phyloP scores from a whole-genome alignment of 2,797 vertebrate species.

The Sitta carolinensis region DNA sequence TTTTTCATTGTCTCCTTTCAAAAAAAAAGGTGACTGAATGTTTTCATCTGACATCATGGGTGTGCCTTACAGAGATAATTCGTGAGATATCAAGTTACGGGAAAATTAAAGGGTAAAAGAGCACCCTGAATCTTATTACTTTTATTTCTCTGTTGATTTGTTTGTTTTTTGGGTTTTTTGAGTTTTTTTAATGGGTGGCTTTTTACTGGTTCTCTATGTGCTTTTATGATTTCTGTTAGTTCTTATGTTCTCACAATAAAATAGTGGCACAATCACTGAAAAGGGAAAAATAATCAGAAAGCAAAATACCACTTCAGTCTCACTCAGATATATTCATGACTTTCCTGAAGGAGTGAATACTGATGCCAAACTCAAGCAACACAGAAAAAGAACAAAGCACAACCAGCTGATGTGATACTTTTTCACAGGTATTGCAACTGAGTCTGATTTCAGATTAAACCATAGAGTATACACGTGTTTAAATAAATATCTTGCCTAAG shows the following conservation, averaged over 20 bases:
- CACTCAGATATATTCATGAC: background rate
- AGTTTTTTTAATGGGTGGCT: background rate
- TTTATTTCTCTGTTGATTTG: constrained; percentile 7
- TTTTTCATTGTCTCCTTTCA: background rate
- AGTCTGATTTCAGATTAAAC: background rate
- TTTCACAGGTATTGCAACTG: background rate
- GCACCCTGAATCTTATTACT: background rate
- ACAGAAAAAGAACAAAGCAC: background rate
- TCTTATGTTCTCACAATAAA: background rate
- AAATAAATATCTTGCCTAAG: background rate
- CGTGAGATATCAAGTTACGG: background rate
- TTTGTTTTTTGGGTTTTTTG: background rate
- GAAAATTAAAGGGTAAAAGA: constrained; percentile 5
- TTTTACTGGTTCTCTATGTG: background rate
- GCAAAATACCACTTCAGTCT: background rate
- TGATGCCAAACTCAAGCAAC: background rate
- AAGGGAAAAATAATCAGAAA: background rate
- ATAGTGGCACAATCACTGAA: background rate
- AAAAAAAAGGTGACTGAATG: background rate
- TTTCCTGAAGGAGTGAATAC: background rate
- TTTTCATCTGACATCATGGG: background rate
- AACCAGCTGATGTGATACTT: background rate
- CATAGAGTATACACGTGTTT: background rate
- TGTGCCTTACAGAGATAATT: background rate
- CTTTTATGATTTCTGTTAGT: background rate